Base-by-base conservation (phyloP, 2,888 invertebrate genomes). In the Drosophila pseudotakahashii region DNA sequence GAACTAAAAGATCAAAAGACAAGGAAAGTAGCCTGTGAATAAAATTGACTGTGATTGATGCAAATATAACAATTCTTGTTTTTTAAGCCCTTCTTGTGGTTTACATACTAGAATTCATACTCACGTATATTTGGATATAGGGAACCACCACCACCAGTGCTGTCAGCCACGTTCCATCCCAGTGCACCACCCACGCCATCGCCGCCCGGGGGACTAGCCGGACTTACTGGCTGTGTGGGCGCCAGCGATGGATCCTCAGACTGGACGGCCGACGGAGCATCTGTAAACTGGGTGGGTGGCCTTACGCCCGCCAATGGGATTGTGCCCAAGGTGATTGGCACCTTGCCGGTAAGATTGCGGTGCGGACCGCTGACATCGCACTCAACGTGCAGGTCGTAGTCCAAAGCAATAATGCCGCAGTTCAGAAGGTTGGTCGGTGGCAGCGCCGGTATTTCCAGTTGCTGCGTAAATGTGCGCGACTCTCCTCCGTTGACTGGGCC, bases 371-470 rank as follows among this genome's bases (percentile, higher is more conserved):
- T 93, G 1, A 95, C 94, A 51, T 93, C 93, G 74, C 94, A 94
- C 81, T 94, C 94, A 89, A 96, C 95, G 93, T 95, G 94, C 39
- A 96, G 90, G 81, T 94, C 94, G 91, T 96, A 96, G 88, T 95
- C 95, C 79, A 96, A 92, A 90, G 96, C 95, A 78, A 96, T 96
- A 47, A 96, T 94, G 55, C 94, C 94, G 88, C 96, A 96, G 89
- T 96, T 95, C 16, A 94, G 93, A 16, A 96, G 93, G 92, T 96
- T 96, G 1, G 96, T 96, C 1, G 96, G 96, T 9, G 96, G 96
- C 81, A 96, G 91, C 5, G 96, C 94, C 3, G 96, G 96, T 64
- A 96, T 93, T 75, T 94, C 94, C 73, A 96, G 91, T 57, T 93
- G 93, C 77, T 96, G 93, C 54, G 93, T 93, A 93, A 94, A 95